Evolutionary conservation across 2,113 vertebrate species (phyloP), one percentile per base, ranked within the genome.

Genomic region (Ammodytes marinus): DNA sequence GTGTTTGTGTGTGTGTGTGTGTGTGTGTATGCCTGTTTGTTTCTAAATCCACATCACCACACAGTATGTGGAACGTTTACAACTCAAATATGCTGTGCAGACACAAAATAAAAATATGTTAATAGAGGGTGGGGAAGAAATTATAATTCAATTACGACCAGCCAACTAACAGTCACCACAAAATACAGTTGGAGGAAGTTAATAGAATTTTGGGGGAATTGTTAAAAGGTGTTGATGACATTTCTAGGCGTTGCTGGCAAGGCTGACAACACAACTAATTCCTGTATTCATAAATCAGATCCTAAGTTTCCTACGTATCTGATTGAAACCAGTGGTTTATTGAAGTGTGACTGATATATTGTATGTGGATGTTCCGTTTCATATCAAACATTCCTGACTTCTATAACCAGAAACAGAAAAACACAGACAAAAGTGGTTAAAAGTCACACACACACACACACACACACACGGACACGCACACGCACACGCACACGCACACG

Each of bases 361-460:
- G 13, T 60, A 46, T 58, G 68, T 77, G 67, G 39, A 49, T 45
- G 52, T 52, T 69, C 45, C n/a, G 52, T 76, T 84, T 84, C 65
- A 52, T 58, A 77, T 80, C 15, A 78, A 65, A 80, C 49, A 65
- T 79, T 54, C 27, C 35, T 49, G 69, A 71, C 43, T 37, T 61
- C 53, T 64, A 27, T 27, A 72, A 46, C 70, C 66, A 55, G n/a
- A 75, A 67, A 54, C 46, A 63, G 14, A 68, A 78, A 75, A 74
- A 71, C 60, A 74, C 45, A 27, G 27, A 60, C 19, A 82, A 49
- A 71, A 64, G 39, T 65, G 70, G 80, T 65, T 53, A 67, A 27
- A 83, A 60, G 61, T 60, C 67, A 27, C 69, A 7, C 68, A 47
- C 17, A 11, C 58, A 17, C 19, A 19, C 15, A 37, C 6, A 8